These are phyloP conservation scores for Daphoenositta chrysoptera DNA, from an alignment of 2,113 vertebrate species.

Conservation along the genomic window DNA sequence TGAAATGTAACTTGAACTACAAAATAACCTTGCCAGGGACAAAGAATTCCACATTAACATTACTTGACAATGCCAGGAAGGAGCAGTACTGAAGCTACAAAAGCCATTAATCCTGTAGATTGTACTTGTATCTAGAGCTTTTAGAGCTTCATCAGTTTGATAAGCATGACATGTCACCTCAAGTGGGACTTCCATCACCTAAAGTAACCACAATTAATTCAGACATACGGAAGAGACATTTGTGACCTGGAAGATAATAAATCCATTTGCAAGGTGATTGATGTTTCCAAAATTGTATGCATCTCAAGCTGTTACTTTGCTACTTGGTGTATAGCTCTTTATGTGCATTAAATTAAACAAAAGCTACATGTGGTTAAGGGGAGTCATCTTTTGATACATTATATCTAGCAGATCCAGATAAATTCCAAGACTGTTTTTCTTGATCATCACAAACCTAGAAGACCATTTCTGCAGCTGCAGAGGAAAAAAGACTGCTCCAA, in stretches of 20 bases:
- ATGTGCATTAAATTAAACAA: background rate
- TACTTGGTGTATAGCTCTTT: background rate
- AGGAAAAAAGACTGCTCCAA: background rate
- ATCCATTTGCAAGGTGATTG: background rate
- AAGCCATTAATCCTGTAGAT: background rate
- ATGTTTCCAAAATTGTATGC: background rate
- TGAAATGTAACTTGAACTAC: background rate
- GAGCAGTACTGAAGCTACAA: background rate
- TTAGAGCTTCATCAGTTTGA: background rate
- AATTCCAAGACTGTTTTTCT: background rate
- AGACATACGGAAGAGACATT: background rate
- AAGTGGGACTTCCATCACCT: background rate
- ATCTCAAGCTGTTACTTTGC: background rate
- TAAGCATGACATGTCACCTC: background rate
- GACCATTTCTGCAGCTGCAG: constrained; percentile 11
- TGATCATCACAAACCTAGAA: background rate
- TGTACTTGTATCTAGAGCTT: background rate
- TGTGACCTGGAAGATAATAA: background rate
- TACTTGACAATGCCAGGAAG: background rate
- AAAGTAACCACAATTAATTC: background rate
- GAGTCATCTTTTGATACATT: background rate
- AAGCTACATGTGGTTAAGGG: background rate
- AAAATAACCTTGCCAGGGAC: background rate
- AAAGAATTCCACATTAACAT: background rate
- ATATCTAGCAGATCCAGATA: background rate